Evolutionary conservation across 1,140 invertebrate genomes (phyloP), one percentile per base, ranked within the genome.

Genomic region (Vanessa tameamea): DNA sequence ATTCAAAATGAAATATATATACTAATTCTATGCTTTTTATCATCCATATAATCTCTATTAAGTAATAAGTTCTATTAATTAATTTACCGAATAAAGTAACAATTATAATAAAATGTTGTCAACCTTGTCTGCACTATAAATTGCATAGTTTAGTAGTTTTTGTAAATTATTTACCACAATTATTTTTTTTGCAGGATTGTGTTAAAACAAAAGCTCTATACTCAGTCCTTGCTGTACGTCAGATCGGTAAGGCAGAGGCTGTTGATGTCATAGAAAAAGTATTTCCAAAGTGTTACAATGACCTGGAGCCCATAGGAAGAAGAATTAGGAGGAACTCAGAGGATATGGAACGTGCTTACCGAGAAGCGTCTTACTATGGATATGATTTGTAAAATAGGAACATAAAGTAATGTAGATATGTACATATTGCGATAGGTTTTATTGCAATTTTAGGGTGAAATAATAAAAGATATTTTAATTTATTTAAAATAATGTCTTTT

Each of bases 291-390:
- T 99, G 98, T 91, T 99, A 99, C 86, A 95, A 95, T 75, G 98
- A 99, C 93, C 93, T 99, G 73, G 98, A 99, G 88, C 98, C 98
- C 6, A 94, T 99, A 69, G 98, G 98, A 2, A 94, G 98, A 82
- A 91, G 97, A 75, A 93, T 98, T 65, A 94, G 97, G 75, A 93
- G 96, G 64, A 97, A 96, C 84, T 97, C 96, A 0, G 83, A 92
- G 5, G 96, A 98, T 85, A 97, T 97, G 93, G 79, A 95, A 3
- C 95, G 95, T 92, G 96, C 97, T 0, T 97, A 96, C 84, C 91
- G 94, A 76, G 97, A 98, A 87, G 95, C 95, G 12, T 93, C 94
- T 79, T 94, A 96, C 81, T 97, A 97, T 93, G 97, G 97, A 23
- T 98, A 98, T 92, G 95, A 95, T 88, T 94, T 90, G 73, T 26